Conservation (phyloP, 2,797 vertebrate species). For the Centroberyx gerrardi region DNA sequence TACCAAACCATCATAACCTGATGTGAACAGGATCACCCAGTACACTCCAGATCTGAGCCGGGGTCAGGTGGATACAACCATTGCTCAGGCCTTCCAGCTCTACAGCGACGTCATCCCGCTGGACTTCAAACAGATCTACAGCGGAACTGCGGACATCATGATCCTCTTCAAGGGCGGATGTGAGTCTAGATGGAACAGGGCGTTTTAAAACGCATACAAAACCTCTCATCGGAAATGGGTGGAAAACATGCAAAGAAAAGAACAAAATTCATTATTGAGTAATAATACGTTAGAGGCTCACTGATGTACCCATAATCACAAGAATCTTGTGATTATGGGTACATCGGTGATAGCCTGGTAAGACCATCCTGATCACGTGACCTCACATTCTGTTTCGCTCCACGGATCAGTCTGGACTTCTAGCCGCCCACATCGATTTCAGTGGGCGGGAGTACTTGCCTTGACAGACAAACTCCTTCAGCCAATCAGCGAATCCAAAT, state of each 20-base stretch:
- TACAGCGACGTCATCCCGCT: conserved; percentile 83
- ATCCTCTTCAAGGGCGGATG: conserved; percentile 81
- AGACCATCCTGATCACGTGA: too few relatives aligned
- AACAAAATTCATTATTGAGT: background rate
- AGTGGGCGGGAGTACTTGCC: too few relatives aligned
- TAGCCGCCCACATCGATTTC: too few relatives aligned
- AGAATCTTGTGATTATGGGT: background rate
- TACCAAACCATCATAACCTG: conserved; percentile 4
- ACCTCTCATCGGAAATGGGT: background rate
- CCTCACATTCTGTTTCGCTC: too few relatives aligned
- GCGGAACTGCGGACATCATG: conserved; percentile 80
- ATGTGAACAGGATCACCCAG: conserved; percentile 65
- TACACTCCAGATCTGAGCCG: conserved; percentile 66
- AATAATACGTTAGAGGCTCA: background rate
- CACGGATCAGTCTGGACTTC: too few relatives aligned
- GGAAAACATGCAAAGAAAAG: background rate
- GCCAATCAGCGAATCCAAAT: too few relatives aligned
- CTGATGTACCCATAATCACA: too few relatives aligned
- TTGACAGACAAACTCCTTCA: too few relatives aligned
- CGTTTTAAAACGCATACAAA: background rate
- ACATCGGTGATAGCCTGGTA: too few relatives aligned
- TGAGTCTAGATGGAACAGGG: conserved; percentile 42
- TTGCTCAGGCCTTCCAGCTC: conserved; percentile 79
- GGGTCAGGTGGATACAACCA: conserved; percentile 65
- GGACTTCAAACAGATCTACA: conserved; percentile 78